Evolutionary conservation across 2,113 vertebrate species (phyloP).

Genomic region (Heteronetta atricapilla): DNA sequence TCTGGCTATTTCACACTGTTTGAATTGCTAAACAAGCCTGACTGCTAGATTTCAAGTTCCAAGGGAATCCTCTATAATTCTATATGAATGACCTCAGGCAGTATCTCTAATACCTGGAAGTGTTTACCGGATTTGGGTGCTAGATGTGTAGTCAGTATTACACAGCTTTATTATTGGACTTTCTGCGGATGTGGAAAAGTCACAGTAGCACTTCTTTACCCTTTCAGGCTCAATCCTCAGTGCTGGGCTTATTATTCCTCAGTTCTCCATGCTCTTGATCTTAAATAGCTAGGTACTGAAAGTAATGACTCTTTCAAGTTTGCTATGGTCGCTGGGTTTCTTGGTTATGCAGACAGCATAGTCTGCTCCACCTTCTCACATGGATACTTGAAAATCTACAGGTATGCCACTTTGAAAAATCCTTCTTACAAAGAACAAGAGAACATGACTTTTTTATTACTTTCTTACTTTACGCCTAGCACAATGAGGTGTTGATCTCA

Average conservation of each 20-base stretch:
- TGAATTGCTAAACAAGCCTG: slow-evolving; percentile 69
- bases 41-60: slow-evolving; percentile 42
- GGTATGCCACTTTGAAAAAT: background rate
- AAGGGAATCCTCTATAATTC: slow-evolving; percentile 9
- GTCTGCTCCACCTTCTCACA: background rate
- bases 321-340: background rate
- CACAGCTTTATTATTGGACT: background rate
- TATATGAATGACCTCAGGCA: background rate
- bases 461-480: background rate
- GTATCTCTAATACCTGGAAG: slow-evolving; percentile 35
- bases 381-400: background rate
- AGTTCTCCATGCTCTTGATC: background rate
- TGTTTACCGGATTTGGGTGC: background rate
- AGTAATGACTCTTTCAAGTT: background rate
- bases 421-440: background rate
- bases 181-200: background rate
- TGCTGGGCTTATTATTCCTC: background rate
- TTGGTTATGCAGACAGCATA: background rate
- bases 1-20: slow-evolving; percentile 66
- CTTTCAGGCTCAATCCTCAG: background rate
- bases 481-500: background rate
- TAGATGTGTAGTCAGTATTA: background rate
- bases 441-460: background rate
- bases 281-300: background rate
- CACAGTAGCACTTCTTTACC: background rate